These are phyloP conservation scores for Pyrgus malvae DNA, from an alignment of 2,888 invertebrate genomes.

Conservation along the genomic window DNA sequence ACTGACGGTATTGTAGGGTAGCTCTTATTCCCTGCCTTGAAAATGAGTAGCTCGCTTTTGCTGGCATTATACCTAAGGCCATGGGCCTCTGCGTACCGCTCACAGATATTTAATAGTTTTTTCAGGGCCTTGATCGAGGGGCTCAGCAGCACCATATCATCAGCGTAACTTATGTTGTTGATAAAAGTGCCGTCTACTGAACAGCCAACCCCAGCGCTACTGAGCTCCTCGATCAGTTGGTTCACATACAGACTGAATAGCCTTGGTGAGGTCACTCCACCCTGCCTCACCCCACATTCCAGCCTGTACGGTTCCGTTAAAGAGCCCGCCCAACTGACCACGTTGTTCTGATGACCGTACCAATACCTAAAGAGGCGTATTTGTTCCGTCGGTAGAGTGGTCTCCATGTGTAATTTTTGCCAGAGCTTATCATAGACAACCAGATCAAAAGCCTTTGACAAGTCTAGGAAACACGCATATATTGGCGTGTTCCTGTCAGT, in stretches of 20 bases:
- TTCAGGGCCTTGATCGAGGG: too few relatives aligned
- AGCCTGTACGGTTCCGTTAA: background rate
- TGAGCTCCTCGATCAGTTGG: constrained; percentile 30
- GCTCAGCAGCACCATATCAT: background rate
- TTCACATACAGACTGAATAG: constrained; percentile 35
- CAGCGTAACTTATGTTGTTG: too few relatives aligned
- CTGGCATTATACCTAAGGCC: too few relatives aligned
- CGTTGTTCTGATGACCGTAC: constrained; percentile 14
- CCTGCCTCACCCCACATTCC: constrained; percentile 17
- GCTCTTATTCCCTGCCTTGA: too few relatives aligned
- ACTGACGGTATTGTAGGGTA: too few relatives aligned
- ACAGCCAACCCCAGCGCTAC: constrained; percentile 29
- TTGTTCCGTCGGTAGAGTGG: background rate
- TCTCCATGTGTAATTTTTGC: background rate
- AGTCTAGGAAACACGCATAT: background rate
- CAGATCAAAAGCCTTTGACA: background rate
- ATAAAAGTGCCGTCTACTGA: constrained; percentile 30
- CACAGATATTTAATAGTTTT: too few relatives aligned
- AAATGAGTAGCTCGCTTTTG: too few relatives aligned
- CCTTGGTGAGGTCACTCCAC: constrained; percentile 35
- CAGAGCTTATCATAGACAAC: background rate
- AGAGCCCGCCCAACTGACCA: background rate
- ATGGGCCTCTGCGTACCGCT: too few relatives aligned
- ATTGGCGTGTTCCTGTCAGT: background rate
- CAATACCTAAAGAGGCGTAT: constrained; percentile 11